Evolutionary conservation across 2,113 vertebrate species (phyloP).

Genomic region (Charadrius vociferus): DNA sequence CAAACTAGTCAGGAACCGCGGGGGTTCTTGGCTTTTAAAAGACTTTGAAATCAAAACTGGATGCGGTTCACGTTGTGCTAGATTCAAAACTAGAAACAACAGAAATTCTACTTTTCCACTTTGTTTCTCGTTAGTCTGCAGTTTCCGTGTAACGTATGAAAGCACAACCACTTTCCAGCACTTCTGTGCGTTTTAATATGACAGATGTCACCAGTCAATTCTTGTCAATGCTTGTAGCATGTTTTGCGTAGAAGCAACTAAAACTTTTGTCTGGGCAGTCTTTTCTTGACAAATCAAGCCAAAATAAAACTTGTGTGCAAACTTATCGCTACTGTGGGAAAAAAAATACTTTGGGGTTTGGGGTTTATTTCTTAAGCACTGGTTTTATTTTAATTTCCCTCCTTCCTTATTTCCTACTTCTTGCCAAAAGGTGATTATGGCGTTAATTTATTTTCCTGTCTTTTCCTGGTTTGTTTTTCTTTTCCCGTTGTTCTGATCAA

Average conservation of each 20-base stretch:
- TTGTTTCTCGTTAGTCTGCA: background rate
- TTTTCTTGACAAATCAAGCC: background rate
- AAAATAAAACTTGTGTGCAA: background rate
- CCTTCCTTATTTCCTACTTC: background rate
- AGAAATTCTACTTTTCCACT: no score
- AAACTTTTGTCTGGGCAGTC: background rate
- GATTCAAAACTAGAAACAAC: background rate
- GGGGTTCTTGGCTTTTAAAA: background rate
- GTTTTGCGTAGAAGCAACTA: background rate
- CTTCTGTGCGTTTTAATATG: background rate
- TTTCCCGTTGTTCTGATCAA: background rate
- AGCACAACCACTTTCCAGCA: background rate
- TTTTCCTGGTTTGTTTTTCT: background rate
- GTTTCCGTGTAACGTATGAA: background rate
- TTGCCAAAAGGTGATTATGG: rapidly evolving
- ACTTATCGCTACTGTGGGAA: rapidly evolving
- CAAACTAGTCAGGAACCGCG: rapidly evolving
- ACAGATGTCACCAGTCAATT: background rate
- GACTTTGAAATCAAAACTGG: background rate
- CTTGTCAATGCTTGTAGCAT: background rate
- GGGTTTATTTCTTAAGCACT: background rate
- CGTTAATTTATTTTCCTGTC: rapidly evolving
- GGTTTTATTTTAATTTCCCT: background rate
- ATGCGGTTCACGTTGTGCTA: rapidly evolving
- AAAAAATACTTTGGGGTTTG: background rate